phyloP scores from a whole-genome alignment of 1,140 invertebrate species.

The Acromyrmex echinatior region DNA sequence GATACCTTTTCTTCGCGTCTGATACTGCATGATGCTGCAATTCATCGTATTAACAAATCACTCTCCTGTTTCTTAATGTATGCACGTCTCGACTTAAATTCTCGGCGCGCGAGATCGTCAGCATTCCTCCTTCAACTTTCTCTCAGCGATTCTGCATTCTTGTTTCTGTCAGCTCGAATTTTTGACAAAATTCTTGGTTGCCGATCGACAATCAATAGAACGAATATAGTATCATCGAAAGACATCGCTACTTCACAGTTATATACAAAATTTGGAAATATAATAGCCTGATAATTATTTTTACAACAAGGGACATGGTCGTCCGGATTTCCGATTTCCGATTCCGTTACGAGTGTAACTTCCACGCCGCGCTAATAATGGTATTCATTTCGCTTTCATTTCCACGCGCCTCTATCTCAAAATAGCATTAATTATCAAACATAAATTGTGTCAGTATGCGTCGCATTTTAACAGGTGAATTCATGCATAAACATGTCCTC shows the following conservation, averaged over 20 bases:
- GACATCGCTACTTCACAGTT: not conserved
- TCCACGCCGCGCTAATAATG: conserved; percentile 3
- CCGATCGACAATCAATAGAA: not conserved
- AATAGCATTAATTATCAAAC: conserved; percentile 55
- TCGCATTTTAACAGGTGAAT: conserved; percentile 68
- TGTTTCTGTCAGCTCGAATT: not conserved
- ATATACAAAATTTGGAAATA: not conserved
- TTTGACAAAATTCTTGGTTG: not conserved
- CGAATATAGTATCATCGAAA: not conserved
- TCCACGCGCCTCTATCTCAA: conserved; percentile 13
- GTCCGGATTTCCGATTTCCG: conserved; percentile 11
- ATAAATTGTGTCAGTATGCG: conserved; percentile 61
- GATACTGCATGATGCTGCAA: conserved; percentile 26
- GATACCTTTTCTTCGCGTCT: not conserved
- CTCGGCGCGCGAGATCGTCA: not conserved
- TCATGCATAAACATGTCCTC: conserved; percentile 70
- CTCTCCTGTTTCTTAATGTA: conserved; percentile 40
- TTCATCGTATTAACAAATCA: conserved; percentile 65
- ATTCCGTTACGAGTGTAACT: not conserved
- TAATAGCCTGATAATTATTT: not conserved
- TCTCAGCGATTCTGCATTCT: conserved; percentile 2
- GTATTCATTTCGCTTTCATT: conserved; percentile 51
- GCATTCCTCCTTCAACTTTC: conserved; percentile 30
- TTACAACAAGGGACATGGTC: not conserved
- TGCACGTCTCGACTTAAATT: not conserved